A percentile compares a stretch with the other conserved stretches of the same genome.
Evolutionary conservation across 2,797 vertebrate species (phyloP).

Genomic region (Syncerus caffer): DNA sequence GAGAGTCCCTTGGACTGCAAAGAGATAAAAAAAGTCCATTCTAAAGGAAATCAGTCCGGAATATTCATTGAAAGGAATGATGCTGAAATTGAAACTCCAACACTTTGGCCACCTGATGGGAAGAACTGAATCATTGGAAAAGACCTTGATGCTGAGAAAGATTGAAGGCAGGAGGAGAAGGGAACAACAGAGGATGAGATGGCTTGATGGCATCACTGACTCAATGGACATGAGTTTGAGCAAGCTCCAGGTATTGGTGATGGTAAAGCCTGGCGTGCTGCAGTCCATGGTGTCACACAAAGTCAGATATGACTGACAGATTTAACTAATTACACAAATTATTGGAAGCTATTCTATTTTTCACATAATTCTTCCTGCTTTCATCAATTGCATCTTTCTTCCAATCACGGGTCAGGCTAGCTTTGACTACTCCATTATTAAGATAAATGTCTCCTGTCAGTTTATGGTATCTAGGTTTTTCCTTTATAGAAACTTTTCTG

Average conservation of each 20-base stretch:
- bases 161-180: background rate
- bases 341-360: background rate
- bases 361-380: background rate
- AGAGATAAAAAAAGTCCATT: background rate
- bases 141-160: background rate
- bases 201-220: background rate
- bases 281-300: background rate
- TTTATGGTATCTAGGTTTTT: background rate
- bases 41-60: background rate
- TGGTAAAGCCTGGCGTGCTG: background rate
- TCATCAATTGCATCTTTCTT: background rate
- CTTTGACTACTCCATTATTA: background rate
- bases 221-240: background rate
- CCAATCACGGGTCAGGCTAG: background rate
- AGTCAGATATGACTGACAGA: background rate
- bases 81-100: background rate
- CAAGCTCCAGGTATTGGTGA: background rate
- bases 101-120: background rate
- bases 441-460: fast-evolving
- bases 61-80: background rate
- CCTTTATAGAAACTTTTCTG: background rate
- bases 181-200: background rate
- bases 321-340: background rate
- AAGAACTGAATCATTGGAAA: background rate
- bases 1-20: background rate